phyloP scores from a whole-genome alignment of 92 coral and sea anemone species.

The Paramuricea clavata region DNA sequence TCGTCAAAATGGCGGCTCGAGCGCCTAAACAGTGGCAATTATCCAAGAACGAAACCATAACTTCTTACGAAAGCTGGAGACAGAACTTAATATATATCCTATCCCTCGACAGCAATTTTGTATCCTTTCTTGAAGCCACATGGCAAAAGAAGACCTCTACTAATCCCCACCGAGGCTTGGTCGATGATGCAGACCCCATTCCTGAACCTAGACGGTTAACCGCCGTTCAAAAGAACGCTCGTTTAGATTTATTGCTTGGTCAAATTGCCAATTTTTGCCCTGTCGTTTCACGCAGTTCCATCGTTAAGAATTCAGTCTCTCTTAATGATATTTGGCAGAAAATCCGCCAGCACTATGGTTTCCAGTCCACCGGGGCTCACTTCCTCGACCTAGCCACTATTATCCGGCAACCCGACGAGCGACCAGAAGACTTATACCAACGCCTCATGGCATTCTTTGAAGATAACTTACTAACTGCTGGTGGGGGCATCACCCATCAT shows the following conservation, averaged over 20 bases:
- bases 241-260: conserved; percentile 65
- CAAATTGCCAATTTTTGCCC: conserved; percentile 71
- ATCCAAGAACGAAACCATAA: too few species aligned
- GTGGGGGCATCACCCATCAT: conserved; percentile 68
- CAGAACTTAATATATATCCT: too few species aligned
- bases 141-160: conserved; percentile 64
- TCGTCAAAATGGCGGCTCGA: too few species aligned
- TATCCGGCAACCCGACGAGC: conserved; percentile 51
- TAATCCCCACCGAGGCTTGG: conserved; percentile 59
- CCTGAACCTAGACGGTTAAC: conserved; percentile 67
- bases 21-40: too few species aligned
- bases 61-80: too few species aligned
- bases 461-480: conserved; percentile 58
- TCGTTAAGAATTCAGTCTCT: conserved; percentile 44
- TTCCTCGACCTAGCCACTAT: conserved; percentile 18
- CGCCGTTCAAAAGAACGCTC: conserved; percentile 57
- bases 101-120: too few species aligned
- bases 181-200: conserved; percentile 53
- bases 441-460: conserved; percentile 66
- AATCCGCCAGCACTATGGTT: conserved; percentile 12
- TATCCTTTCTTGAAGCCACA: conserved; percentile 47
- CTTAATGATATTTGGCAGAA: conserved; percentile 50
- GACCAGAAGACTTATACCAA: conserved; percentile 69
- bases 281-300: conserved; percentile 52
- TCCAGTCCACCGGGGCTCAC: not conserved